Conservation (phyloP, 2,888 invertebrate species). For the Leptinotarsa tumamoca region DNA sequence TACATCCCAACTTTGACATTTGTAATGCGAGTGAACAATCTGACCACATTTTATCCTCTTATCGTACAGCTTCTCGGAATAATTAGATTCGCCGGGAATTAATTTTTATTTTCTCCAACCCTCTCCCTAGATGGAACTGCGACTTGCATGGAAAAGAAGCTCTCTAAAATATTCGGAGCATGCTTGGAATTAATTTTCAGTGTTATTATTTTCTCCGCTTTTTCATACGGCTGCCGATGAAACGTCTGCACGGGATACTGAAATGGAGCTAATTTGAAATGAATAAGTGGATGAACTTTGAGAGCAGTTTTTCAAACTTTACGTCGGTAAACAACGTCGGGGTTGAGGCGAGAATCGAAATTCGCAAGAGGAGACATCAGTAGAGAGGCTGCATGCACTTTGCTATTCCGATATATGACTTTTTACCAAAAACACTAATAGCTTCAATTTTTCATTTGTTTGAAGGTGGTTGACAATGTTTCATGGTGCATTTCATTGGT, state of each 20-base stretch:
- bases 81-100: not conserved
- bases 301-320: slow-evolving; percentile 1
- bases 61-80: not conserved
- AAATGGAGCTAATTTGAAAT: slow-evolving; percentile 19
- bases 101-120: slow-evolving; percentile 4
- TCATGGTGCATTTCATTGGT: no score
- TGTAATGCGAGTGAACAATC: not conserved
- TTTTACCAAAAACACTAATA: no score
- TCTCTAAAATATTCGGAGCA: slow-evolving; percentile 16
- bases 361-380: no score
- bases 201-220: slow-evolving; percentile 14
- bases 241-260: slow-evolving; percentile 13
- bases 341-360: no score
- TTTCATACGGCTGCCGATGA: slow-evolving; percentile 16
- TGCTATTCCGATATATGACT: no score
- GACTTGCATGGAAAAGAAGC: slow-evolving; percentile 18
- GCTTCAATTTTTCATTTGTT: no score
- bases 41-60: not conserved
- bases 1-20: not conserved
- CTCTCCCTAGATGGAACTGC: slow-evolving; percentile 1
- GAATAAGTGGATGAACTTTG: slow-evolving; percentile 9
- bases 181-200: slow-evolving; percentile 19
- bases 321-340: not conserved
- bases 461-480: no score
- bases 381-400: no score